Evolutionary conservation across 2,888 invertebrate genomes (phyloP).

Genomic region (Aleiodes leptofemur): DNA sequence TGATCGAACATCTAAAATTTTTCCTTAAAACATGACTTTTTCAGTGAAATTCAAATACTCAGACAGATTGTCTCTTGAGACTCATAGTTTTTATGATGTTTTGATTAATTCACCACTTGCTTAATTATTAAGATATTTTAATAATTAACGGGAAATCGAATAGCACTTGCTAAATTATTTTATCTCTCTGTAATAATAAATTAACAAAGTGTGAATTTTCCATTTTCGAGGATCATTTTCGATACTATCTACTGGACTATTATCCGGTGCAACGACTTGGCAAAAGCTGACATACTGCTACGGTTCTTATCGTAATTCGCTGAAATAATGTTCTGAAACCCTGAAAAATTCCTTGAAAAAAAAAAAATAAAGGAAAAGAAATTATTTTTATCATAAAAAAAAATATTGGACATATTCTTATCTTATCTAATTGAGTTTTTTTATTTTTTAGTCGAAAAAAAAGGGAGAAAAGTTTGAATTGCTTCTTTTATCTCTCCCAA

Average conservation of each 20-base stretch:
- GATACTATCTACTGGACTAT: too few species aligned
- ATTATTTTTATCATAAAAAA: too few species aligned
- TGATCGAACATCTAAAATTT: constrained; percentile 41
- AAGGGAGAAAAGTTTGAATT: too few species aligned
- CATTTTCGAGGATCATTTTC: not conserved
- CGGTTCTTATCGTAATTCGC: too few species aligned
- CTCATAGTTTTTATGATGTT: not conserved
- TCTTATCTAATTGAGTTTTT: too few species aligned
- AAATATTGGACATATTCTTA: too few species aligned
- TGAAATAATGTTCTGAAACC: too few species aligned
- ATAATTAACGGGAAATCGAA: constrained; percentile 7
- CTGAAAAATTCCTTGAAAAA: too few species aligned
- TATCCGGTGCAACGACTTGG: too few species aligned
- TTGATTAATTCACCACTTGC: not conserved
- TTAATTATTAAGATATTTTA: not conserved
- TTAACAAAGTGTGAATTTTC: not conserved
- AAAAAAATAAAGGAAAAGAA: too few species aligned
- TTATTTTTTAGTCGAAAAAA: too few species aligned
- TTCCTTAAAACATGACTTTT: constrained; percentile 4
- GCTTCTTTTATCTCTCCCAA: not conserved
- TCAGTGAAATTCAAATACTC: not conserved
- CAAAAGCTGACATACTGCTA: too few species aligned
- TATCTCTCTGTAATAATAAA: not conserved
- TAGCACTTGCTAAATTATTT: not conserved
- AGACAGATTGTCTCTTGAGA: not conserved